phyloP scores from a whole-genome alignment of 1,140 invertebrate genomes.

The Apis florea region DNA sequence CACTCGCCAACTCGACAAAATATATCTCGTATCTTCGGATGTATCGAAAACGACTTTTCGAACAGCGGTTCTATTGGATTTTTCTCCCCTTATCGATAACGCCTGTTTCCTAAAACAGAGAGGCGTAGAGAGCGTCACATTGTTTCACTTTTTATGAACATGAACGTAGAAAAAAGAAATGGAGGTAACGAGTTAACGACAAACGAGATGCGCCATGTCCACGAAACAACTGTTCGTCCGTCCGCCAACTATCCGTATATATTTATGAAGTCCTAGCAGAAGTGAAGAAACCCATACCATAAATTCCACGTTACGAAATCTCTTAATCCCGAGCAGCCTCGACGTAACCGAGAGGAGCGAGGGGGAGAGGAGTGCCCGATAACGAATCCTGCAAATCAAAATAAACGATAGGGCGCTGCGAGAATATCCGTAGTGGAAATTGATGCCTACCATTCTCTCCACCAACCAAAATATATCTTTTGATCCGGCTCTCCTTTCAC shows the following conservation, averaged over 20 bases:
- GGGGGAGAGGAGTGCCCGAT: background rate
- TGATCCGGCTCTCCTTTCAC: no score
- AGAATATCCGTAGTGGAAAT: constrained; percentile 28
- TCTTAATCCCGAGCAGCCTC: constrained; percentile 34
- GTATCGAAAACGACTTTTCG: constrained; percentile 1
- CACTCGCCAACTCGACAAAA: background rate
- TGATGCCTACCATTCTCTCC: constrained; percentile 11
- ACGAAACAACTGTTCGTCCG: background rate
- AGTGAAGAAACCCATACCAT: constrained; percentile 26
- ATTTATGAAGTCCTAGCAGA: constrained; percentile 36
- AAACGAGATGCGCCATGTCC: background rate
- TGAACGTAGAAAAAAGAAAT: no score
- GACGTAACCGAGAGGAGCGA: background rate
- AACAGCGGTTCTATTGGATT: background rate
- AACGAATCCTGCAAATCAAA: constrained; percentile 46
- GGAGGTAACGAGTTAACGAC: background rate
- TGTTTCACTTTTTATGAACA: no score
- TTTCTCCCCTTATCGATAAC: background rate
- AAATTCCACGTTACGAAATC: constrained; percentile 38
- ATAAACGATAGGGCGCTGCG: constrained; percentile 27
- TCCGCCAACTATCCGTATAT: background rate
- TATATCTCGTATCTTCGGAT: background rate
- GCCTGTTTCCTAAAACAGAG: background rate
- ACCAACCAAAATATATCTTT: constrained; percentile 7
- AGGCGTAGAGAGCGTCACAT: background rate